Percentiles rank a stretch among this genome's conserved stretches.
Conservation (phyloP, 2,113 vertebrate genomes). For the Smithornis capensis region DNA sequence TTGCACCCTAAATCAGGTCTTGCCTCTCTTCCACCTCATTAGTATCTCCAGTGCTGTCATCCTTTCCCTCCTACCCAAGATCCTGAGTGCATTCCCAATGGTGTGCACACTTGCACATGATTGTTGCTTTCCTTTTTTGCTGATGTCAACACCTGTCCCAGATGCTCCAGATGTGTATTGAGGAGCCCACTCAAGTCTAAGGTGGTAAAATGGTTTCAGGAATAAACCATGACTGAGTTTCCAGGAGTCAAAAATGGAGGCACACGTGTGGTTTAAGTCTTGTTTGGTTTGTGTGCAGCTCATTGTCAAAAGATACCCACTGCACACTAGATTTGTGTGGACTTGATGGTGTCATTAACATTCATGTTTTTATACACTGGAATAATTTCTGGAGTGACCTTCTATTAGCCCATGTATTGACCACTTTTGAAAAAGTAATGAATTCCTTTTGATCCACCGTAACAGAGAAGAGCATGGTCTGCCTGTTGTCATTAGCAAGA, state of each 20-base stretch:
- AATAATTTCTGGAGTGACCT: not conserved
- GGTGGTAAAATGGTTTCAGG: not conserved
- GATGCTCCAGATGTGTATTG: not conserved
- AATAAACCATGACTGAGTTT: not conserved
- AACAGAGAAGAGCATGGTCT: not conserved
- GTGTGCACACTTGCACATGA: accelerated
- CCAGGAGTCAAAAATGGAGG: not conserved
- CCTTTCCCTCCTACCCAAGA: not conserved
- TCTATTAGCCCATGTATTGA: not conserved
- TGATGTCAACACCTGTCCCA: not conserved
- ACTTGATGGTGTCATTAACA: not conserved
- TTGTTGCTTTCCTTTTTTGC: not conserved
- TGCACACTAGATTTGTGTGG: not conserved
- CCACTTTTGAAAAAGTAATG: not conserved
- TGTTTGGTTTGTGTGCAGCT: not conserved
- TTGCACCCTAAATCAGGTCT: not conserved
- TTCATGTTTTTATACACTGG: not conserved
- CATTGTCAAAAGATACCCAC: not conserved
- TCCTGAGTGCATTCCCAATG: not conserved
- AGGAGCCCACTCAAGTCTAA: not conserved
- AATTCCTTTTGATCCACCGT: not conserved
- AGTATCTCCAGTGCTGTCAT: not conserved
- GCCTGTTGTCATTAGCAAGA: not conserved
- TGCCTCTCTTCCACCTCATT: not conserved
- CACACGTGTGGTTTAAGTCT: accelerated